phyloP scores from a whole-genome alignment of 1,140 invertebrate genomes.

The Heliconius himera region DNA sequence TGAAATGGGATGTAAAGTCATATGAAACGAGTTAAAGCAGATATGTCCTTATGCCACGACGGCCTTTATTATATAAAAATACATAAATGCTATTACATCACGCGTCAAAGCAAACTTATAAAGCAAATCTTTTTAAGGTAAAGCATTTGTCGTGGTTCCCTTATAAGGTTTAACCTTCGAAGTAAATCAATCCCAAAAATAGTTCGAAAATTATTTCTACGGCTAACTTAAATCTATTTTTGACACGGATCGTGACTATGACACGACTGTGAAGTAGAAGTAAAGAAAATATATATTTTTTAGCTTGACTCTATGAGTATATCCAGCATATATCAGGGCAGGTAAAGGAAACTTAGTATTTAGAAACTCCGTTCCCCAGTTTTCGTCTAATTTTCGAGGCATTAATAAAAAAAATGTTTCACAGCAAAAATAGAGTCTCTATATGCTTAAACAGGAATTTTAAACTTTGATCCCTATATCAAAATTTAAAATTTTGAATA shows the following conservation, averaged over 20 bases:
- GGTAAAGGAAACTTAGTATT: too few relatives aligned
- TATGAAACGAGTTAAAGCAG: neutral
- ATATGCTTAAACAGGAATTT: too few relatives aligned
- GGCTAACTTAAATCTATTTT: constrained; percentile 24
- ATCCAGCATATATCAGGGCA: too few relatives aligned
- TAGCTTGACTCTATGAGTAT: too few relatives aligned
- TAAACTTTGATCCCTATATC: too few relatives aligned
- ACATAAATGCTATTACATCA: neutral
- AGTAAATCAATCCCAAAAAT: constrained; percentile 54
- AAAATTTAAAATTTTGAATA: too few relatives aligned
- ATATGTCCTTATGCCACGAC: neutral
- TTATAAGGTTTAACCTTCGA: constrained; percentile 36
- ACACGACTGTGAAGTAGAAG: neutral
- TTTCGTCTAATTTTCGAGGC: too few relatives aligned
- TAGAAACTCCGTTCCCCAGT: too few relatives aligned
- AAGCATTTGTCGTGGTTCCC: constrained; percentile 19
- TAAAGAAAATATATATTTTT: neutral
- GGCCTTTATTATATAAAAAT: constrained; percentile 8
- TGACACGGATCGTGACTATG: constrained; percentile 41
- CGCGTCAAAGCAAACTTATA: neutral
- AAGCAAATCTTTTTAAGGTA: constrained; percentile 19
- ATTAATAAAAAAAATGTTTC: too few relatives aligned
- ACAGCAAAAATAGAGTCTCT: too few relatives aligned
- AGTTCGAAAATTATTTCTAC: constrained; percentile 56
- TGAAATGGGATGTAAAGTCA: too few relatives aligned